Evolutionary conservation across 2,888 invertebrate genomes (phyloP).

Genomic region (Nomada lathburiana): DNA sequence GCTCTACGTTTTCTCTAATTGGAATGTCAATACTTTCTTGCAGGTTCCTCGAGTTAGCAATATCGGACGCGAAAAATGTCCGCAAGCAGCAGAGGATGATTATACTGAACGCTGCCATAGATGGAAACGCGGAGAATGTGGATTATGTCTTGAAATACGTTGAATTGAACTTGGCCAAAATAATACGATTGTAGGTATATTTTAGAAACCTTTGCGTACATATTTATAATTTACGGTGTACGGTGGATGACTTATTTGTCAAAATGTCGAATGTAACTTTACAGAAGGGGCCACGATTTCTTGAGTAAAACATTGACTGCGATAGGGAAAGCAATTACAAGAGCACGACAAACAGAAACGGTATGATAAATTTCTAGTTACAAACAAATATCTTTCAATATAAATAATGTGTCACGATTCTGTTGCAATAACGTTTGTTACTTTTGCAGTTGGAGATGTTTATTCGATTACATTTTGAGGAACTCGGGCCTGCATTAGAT

Average conservation of each 20-base stretch:
- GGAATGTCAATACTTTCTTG: not conserved
- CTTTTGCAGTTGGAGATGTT: conserved; percentile 69
- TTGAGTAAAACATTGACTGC: conserved; percentile 69
- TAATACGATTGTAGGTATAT: conserved; percentile 68
- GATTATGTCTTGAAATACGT: conserved; percentile 71
- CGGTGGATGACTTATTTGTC: not conserved
- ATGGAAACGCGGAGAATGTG: conserved; percentile 68
- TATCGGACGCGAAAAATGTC: conserved; percentile 53
- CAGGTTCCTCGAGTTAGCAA: conserved; percentile 61
- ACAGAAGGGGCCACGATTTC: conserved; percentile 68
- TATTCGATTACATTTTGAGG: conserved; percentile 55
- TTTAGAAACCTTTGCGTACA: not conserved
- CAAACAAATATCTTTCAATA: not conserved
- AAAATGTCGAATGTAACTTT: conserved; percentile 1
- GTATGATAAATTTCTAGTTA: conserved; percentile 60
- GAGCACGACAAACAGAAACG: conserved; percentile 66
- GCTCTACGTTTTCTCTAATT: not conserved
- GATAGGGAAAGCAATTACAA: conserved; percentile 70
- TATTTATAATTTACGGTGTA: not conserved
- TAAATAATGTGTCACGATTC: not conserved
- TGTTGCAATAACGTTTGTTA: not conserved
- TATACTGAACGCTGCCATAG: conserved; percentile 69
- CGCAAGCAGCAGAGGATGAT: conserved; percentile 73
- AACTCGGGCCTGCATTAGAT: conserved; percentile 56
- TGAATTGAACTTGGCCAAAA: conserved; percentile 66